Evolutionary conservation across 23 tunicate genomes (phyloP).

Genomic region (Botrylloides violaceus): DNA sequence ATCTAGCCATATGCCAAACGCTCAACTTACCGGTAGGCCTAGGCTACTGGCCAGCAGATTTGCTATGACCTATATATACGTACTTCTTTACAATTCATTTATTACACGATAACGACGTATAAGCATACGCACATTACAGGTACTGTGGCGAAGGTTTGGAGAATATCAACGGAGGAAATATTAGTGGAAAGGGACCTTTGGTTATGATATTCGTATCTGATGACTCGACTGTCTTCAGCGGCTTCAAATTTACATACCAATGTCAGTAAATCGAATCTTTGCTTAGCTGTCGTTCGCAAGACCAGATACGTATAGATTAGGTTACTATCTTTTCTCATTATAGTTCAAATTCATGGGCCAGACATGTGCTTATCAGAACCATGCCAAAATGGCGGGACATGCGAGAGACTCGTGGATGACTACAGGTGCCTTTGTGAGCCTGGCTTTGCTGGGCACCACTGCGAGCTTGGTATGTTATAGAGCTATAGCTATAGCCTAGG

Average conservation of each 20-base stretch:
- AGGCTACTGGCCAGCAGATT: too few species aligned
- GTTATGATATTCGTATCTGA: constrained; percentile 58
- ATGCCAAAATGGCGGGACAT: constrained; percentile 56
- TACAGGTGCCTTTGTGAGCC: constrained; percentile 53
- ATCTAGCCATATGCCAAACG: neutral
- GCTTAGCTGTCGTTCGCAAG: too few species aligned
- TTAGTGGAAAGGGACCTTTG: constrained; percentile 70
- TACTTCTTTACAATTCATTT: neutral
- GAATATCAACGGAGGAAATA: constrained; percentile 46
- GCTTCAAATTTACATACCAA: constrained; percentile 56
- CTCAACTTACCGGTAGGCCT: too few species aligned
- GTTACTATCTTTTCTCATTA: neutral
- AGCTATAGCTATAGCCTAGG: too few species aligned
- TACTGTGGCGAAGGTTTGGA: constrained; percentile 71
- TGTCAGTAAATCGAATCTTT: constrained; percentile 30
- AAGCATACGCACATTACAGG: constrained; percentile 28
- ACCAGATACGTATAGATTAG: neutral
- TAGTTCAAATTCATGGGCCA: constrained; percentile 69
- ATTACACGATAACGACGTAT: too few species aligned
- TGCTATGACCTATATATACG: neutral
- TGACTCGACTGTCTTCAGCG: constrained; percentile 42
- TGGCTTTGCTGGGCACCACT: constrained; percentile 71
- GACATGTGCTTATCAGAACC: constrained; percentile 81
- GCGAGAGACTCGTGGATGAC: constrained; percentile 47
- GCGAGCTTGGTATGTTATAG: constrained; percentile 55